Percentiles rank a stretch among this genome's conserved stretches.
These are phyloP conservation scores for Piliocolobus tephrosceles DNA, from an alignment of 2,113 vertebrate genomes.

Conservation along the genomic window DNA sequence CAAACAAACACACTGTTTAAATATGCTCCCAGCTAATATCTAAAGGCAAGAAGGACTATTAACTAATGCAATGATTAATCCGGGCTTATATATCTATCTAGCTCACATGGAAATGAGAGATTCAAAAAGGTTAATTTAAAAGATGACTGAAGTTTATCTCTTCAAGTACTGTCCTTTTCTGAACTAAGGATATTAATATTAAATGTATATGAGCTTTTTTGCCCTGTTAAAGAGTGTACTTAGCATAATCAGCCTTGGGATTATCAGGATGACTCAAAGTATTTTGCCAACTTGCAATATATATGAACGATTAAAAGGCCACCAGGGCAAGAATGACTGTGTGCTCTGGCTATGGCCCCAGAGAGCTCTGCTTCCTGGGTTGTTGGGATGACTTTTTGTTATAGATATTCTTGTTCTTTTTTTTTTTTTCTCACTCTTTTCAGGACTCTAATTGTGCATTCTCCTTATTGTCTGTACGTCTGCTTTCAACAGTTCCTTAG, in stretches of 20 bases:
- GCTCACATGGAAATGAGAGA: neutral
- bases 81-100: neutral
- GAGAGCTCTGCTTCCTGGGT: neutral
- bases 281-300: neutral
- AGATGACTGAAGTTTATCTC: neutral
- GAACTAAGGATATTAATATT: neutral
- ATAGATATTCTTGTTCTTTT: neutral
- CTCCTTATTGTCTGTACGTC: neutral
- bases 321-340: neutral
- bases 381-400: neutral
- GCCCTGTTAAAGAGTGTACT: neutral
- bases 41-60: neutral
- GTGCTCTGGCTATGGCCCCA: neutral
- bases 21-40: neutral
- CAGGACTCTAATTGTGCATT: neutral
- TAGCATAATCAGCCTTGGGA: neutral
- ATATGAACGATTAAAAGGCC: neutral
- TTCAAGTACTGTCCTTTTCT: neutral
- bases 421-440: neutral
- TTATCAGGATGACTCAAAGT: neutral
- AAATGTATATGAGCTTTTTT: neutral
- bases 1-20: neutral
- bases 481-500: slow-evolving; percentile 1
- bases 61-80: neutral
- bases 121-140: neutral